A percentile compares a stretch with the other conserved stretches of the same genome.
phyloP scores from a whole-genome alignment of 2,797 vertebrate genomes.

The Tinamus major region DNA sequence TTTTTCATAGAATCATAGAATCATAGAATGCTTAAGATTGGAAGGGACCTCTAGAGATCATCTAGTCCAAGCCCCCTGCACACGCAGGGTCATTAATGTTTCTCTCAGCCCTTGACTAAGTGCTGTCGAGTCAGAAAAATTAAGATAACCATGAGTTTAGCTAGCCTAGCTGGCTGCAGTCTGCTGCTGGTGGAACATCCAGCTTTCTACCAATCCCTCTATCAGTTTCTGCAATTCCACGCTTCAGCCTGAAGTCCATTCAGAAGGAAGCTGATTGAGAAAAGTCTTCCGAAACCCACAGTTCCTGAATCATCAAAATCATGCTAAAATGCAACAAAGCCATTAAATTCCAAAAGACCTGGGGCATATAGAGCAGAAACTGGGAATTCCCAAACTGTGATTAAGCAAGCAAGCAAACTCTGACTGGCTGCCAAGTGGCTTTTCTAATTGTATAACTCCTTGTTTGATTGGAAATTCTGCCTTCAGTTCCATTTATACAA shows the following conservation, averaged over 20 bases:
- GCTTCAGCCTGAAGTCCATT: background rate
- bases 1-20: too few relatives aligned
- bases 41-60: too few relatives aligned
- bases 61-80: too few relatives aligned
- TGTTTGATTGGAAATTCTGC: background rate
- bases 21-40: too few relatives aligned
- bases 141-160: background rate
- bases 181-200: background rate
- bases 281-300: background rate
- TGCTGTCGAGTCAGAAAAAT: background rate
- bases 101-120: background rate
- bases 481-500: background rate
- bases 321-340: background rate
- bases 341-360: background rate
- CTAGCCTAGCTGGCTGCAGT: background rate
- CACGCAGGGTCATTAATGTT: background rate
- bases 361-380: background rate
- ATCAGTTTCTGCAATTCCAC: background rate
- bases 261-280: background rate
- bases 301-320: background rate
- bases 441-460: background rate
- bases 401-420: background rate
- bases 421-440: background rate
- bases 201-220: background rate
- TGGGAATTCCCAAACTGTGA: background rate